These are phyloP conservation scores for Melolontha melolontha DNA, from an alignment of 2,888 invertebrate genomes.

Conservation along the genomic window DNA sequence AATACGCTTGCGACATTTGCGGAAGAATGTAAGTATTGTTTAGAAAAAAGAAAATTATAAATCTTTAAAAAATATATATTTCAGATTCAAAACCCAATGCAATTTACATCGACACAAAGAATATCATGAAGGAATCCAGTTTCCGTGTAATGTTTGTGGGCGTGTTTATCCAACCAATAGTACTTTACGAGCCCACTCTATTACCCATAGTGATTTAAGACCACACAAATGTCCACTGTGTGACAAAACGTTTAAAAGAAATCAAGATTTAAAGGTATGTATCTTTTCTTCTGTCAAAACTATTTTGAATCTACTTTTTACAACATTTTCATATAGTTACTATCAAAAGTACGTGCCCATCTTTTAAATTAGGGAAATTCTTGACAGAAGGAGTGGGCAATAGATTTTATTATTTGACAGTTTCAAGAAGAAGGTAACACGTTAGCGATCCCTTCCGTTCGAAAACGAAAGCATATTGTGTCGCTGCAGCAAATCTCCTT, in stretches of 20 bases:
- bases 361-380: no score
- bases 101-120: conserved; percentile 75
- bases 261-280: conserved; percentile 77
- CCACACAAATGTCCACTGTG: conserved; percentile 78
- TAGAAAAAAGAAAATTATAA: conserved; percentile 15
- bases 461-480: no score
- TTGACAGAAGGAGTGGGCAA: no score
- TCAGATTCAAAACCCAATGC: conserved; percentile 75
- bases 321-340: no score
- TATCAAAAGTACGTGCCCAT: no score
- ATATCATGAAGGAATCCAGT: conserved; percentile 70
- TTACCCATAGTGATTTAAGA: conserved; percentile 76
- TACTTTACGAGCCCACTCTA: conserved; percentile 76
- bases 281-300: no score
- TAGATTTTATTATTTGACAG: no score
- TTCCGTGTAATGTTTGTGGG: conserved; percentile 76
- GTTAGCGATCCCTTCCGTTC: no score
- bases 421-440: no score
- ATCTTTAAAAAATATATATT: conserved; percentile 51
- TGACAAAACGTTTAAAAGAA: conserved; percentile 79
- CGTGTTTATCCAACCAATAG: conserved; percentile 78
- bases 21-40: conserved; percentile 73
- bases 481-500: no score
- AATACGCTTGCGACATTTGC: conserved; percentile 75
- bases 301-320: no score